phyloP scores from a whole-genome alignment of 2,113 vertebrate species.

The Apteryx owenii region DNA sequence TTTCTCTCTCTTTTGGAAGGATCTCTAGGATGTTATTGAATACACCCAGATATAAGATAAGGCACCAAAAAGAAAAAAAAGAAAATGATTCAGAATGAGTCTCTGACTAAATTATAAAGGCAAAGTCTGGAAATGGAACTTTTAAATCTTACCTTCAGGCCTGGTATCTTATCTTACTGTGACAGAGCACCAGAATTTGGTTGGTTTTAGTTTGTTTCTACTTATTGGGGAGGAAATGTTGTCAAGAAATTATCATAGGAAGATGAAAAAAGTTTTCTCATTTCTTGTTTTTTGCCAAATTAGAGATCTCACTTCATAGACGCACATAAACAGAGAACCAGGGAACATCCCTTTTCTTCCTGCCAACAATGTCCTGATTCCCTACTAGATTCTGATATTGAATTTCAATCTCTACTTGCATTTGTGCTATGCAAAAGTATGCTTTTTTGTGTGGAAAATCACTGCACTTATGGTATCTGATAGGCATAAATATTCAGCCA shows the following conservation, averaged over 20 bases:
- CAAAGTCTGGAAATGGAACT: not conserved
- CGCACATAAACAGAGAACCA: not conserved
- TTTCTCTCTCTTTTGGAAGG: not conserved
- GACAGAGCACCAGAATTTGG: not conserved
- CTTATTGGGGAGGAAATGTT: not conserved
- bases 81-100: not conserved
- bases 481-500: not conserved
- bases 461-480: not conserved
- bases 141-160: not conserved
- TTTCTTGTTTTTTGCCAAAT: not conserved
- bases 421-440: not conserved
- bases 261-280: not conserved
- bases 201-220: not conserved
- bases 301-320: not conserved
- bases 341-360: not conserved
- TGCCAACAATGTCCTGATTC: not conserved
- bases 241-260: not conserved
- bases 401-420: not conserved
- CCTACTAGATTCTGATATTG: not conserved
- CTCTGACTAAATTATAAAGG: not conserved
- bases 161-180: not conserved
- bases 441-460: not conserved
- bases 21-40: not conserved
- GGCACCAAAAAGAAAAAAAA: not conserved
- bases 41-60: not conserved